Base-by-base conservation (phyloP, 1,140 invertebrate species). In the Metaphire vulgaris region DNA sequence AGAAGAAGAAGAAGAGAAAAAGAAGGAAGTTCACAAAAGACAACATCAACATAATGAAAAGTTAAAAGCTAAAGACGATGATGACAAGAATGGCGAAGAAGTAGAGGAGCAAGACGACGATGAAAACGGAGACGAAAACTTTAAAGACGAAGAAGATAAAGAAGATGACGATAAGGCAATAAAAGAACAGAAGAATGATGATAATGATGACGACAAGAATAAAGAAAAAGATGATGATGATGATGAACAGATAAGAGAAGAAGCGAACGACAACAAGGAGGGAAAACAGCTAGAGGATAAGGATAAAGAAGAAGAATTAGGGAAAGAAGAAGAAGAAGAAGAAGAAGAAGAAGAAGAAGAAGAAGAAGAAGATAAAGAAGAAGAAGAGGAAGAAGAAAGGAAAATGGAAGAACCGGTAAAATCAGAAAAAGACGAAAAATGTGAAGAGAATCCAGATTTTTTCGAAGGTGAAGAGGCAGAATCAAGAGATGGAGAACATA, bases 361-460 rank as follows among this genome's bases (percentile, higher is more conserved):
- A 56, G 41, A 56, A 6, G 41, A 6, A 6, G 6, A 56, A 56
- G 41, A 56, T 56, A n/a, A n/a, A 56, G 41, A 21, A 56, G 41
- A 21, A 56, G 41, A 21, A 56, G 41, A 56, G 21, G 21, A 21
- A 56, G 66, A 81, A 81, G 12, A 82, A 74, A 31, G 16, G 56
- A 73, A 82, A 79, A 68, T 80, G 75, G 74, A 80, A 80, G 21
- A 80, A 79, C 0, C 79, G 80, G 2, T 80, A 74, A 75, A 80
- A 82, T 76, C 81, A 82, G 72, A 81, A 79, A 65, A 79, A 79
- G 80, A 80, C 80, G 1, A 79, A 79, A 72, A 81, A 81, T 21
- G 81, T 79, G 75, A 81, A 79, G 77, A 78, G 80, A 14, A 79
- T 80, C 69, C 80, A 79, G 12, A 80, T 80, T 26, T 79, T 82